Base-by-base conservation (phyloP, 2,113 vertebrate genomes). In the Scortum barcoo region DNA sequence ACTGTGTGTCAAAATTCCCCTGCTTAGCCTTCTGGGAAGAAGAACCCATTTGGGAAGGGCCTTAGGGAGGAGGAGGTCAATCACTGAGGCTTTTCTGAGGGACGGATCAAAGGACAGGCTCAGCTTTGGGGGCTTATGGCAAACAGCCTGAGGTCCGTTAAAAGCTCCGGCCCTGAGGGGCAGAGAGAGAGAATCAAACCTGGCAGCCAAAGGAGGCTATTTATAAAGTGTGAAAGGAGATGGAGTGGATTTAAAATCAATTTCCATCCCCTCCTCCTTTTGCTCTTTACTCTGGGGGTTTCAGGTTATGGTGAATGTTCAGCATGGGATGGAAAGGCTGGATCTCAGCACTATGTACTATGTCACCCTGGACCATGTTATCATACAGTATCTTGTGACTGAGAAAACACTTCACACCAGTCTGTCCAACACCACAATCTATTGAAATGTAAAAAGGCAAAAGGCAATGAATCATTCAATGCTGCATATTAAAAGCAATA, bases 211-310 rank as follows among this genome's bases (percentile, higher is more conserved):
- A 77, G 74, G 68, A 79, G 81, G 76, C 88, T 95, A 92, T 94
- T 93, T 95, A 93, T 92, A 94, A 86, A 63, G 78, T 85, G 86
- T 88, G 82, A 89, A 88, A 87, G 72, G 89, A 87, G 57, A 86
- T 51, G n/a, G 75, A 86, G 88, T 92, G 85, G 88, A 91, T 92
- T 91, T 89, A 86, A 93, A 91, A 93, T 91, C 88, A 90, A 89
- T 92, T 89, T 82, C 72, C 73, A 80, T 78, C 66, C 58, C 81
- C 72, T 72, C 68, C 54, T 65, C 56, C 67, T 78, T 67, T 60
- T 81, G 74, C 73, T 78, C 62, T 91, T 78, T 83, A 65, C 50
- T 76, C 76, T 40, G n/a, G 65, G 61, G 85, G 83, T 68, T 84
- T 92, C 78, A 70, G 73, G 80, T 88, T 83, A 61, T 78, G 1